phyloP scores from a whole-genome alignment of 2,888 invertebrate genomes.

The Clitarchus hookeri region DNA sequence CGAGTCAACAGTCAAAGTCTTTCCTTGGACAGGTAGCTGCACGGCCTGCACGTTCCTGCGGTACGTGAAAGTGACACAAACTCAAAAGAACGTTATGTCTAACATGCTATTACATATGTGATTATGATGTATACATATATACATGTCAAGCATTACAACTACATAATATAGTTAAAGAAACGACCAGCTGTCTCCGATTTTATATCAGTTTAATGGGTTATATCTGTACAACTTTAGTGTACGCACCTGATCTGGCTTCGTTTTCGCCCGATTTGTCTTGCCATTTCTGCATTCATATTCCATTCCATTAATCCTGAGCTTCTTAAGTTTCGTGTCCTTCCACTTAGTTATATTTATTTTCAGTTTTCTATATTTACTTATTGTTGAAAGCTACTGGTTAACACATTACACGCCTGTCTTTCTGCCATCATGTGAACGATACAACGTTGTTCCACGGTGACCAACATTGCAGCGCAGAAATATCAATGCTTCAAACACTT shows the following conservation, averaged over 20 bases:
- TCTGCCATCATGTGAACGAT: not conserved
- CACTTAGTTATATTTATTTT: slow-evolving; percentile 3
- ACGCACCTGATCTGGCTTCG: not conserved
- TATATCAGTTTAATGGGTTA: not conserved
- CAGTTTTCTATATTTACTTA: not conserved
- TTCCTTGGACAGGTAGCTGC: slow-evolving; percentile 16
- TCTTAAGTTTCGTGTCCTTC: slow-evolving; percentile 17
- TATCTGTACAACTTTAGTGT: not conserved
- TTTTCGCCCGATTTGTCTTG: not conserved
- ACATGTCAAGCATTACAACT: not conserved
- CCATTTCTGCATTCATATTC: not conserved
- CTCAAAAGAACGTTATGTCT: too few species aligned
- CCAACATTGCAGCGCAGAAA: not conserved
- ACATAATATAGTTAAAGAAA: not conserved
- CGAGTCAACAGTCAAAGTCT: not conserved
- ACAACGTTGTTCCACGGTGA: slow-evolving; percentile 2
- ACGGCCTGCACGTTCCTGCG: not conserved
- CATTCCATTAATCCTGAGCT: slow-evolving; percentile 6
- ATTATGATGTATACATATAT: not conserved
- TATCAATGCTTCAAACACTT: not conserved
- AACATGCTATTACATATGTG: too few species aligned
- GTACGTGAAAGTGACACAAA: not conserved
- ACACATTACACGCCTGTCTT: not conserved
- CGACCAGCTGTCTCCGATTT: not conserved
- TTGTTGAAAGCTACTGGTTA: not conserved